These are phyloP conservation scores for Phoxinus phoxinus DNA, from an alignment of 2,113 vertebrate species.

Conservation along the genomic window DNA sequence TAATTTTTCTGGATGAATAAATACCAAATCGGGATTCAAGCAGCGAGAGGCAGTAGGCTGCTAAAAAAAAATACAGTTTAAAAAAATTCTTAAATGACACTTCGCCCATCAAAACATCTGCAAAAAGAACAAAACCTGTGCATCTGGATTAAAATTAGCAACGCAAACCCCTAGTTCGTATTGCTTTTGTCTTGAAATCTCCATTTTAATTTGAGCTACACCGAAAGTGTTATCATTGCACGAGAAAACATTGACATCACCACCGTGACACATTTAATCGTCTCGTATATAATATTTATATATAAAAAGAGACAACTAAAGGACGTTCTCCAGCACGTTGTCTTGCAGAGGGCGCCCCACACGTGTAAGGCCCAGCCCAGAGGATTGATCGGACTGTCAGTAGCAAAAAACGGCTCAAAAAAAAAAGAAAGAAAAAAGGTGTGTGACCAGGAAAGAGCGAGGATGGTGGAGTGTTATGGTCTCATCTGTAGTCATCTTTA, in stretches of 20 bases:
- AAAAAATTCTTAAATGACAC: background rate
- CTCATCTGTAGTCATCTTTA: constrained; percentile 99
- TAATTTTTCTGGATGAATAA: constrained; percentile 85
- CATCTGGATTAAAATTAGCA: constrained; percentile 18
- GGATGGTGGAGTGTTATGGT: constrained; percentile 60
- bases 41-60: constrained; percentile 73
- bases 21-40: constrained; percentile 87
- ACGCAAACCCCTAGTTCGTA: constrained; percentile 31
- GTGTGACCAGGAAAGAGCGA: constrained; percentile 37
- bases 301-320: constrained; percentile 79
- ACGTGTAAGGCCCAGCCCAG: constrained; percentile 81
- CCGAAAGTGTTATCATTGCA: constrained; percentile 83
- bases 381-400: constrained; percentile 77
- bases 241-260: constrained; percentile 79
- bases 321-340: constrained; percentile 84
- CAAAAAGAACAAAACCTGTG: constrained; percentile 28
- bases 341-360: constrained; percentile 72
- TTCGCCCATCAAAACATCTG: constrained; percentile 7
- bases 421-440: background rate
- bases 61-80: background rate
- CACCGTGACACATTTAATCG: constrained; percentile 83
- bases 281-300: constrained; percentile 55
- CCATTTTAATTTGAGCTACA: constrained; percentile 70
- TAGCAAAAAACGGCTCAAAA: constrained; percentile 77
- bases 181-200: constrained; percentile 61